Evolutionary conservation across 2,888 invertebrate genomes (phyloP), one percentile per base, ranked within the genome.

Genomic region (Eurytoma californica): DNA sequence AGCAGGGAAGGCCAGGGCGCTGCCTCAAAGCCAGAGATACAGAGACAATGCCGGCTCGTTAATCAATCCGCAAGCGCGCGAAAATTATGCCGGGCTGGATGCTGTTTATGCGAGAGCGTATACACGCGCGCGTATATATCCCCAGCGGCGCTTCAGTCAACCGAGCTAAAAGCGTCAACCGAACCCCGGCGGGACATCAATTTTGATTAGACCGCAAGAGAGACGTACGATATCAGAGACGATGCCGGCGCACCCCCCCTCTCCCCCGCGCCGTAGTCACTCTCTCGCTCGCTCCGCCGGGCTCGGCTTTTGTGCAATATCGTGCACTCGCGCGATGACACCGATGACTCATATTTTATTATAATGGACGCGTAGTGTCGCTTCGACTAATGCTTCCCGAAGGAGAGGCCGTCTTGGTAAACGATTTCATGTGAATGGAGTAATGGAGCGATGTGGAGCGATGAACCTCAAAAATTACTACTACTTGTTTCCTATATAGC

Each of bases 41-140:
- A 20, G 55, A 79, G 72, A 81, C 79, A 80, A 82, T 80, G 80
- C 78, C 74, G 66, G 28, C 80, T 82, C 80, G 78, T 81, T 82
- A 76, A 82, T 82, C 82, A 77, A 82, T 72, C 55, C 24, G 57
- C 28, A 20, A 57, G 14, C 12, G 61, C 51, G 51, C 28, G 3
- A 47, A 63, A 39, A 18, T 16, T 60, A 60, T 18, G 20, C 30
- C 28, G 13, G 13, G n/a, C 24, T 39, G 39, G 65, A 39, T 18
- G 18, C 24, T 61, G 30, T 30, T 16, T 30, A 28, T 12, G 65
- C 55, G 51, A 14, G 24, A 30, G 55, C 30, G 24, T 18, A 20
- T 55, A 47, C 49, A 7, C 12, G 24, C 18, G 49, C 49, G 39
- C 28, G 57, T 20, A 18, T 58, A 20, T n/a, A 18, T 53, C n/a